phyloP scores from a whole-genome alignment of 2,888 invertebrate genomes.

The Zaprionus bogoriensis region DNA sequence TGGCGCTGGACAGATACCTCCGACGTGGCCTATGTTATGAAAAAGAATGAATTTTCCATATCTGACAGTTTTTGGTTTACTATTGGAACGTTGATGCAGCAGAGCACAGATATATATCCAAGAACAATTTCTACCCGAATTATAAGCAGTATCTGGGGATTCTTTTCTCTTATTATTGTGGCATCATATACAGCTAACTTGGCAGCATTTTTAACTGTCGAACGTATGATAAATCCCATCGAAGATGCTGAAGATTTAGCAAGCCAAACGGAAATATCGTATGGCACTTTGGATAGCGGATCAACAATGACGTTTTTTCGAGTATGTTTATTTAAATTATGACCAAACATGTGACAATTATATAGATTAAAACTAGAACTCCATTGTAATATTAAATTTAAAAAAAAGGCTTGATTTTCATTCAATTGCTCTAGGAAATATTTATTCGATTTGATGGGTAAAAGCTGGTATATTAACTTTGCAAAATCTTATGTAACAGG shows the following conservation, averaged over 20 bases:
- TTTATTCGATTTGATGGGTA: too few relatives aligned
- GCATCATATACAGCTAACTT: conserved; percentile 96
- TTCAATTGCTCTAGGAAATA: too few relatives aligned
- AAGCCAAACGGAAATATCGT: conserved; percentile 91
- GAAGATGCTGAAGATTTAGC: conserved; percentile 93
- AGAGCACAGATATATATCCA: conserved; percentile 90
- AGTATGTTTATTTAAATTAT: conserved; percentile 84
- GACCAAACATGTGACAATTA: too few relatives aligned
- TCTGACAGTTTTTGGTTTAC: conserved; percentile 94
- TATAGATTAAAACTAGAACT: too few relatives aligned
- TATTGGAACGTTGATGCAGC: conserved; percentile 93
- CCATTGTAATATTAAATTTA: too few relatives aligned
- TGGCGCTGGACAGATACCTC: conserved; percentile 90
- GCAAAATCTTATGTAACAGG: too few relatives aligned
- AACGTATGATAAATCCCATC: conserved; percentile 93
- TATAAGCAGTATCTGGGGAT: conserved; percentile 95
- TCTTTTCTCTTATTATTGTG: conserved; percentile 94
- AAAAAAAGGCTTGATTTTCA: too few relatives aligned
- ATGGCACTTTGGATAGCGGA: conserved; percentile 92
- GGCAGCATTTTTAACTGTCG: conserved; percentile 95
- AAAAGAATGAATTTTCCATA: conserved; percentile 89
- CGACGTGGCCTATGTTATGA: conserved; percentile 82
- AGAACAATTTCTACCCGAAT: conserved; percentile 87
- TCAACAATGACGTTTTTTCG: conserved; percentile 95
- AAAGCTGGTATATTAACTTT: too few relatives aligned